Evolutionary conservation across 1,140 invertebrate genomes (phyloP).

Genomic region (Monomorium pharaonis): DNA sequence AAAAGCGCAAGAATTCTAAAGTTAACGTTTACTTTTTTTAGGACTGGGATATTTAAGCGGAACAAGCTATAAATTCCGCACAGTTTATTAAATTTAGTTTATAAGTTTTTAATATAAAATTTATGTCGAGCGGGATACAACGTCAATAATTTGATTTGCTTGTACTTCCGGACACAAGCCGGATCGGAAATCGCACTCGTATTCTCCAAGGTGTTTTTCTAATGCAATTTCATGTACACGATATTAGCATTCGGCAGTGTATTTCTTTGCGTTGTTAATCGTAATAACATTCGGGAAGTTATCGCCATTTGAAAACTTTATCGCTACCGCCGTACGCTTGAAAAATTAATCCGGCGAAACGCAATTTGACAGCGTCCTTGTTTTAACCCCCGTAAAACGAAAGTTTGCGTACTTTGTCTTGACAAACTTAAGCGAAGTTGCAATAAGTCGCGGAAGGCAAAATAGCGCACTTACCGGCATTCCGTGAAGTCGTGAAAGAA

Average conservation of each 20-base stretch:
- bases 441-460: constrained; percentile 54
- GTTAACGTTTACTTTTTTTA: neutral
- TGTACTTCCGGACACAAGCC: neutral
- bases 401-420: constrained; percentile 55
- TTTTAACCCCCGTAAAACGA: constrained; percentile 59
- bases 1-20: constrained; percentile 18
- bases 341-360: constrained; percentile 55
- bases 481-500: constrained; percentile 44
- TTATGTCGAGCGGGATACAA: too few relatives aligned
- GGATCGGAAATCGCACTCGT: neutral
- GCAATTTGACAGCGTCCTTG: constrained; percentile 53
- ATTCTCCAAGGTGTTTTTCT: neutral
- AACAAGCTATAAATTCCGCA: neutral
- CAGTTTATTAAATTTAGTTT: constrained; percentile 17
- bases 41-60: neutral
- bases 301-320: constrained; percentile 13
- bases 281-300: constrained; percentile 14
- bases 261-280: neutral
- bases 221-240: neutral
- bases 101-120: neutral
- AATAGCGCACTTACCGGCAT: constrained; percentile 39
- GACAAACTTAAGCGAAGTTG: constrained; percentile 54
- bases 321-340: neutral
- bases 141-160: neutral
- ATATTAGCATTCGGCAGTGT: neutral